A percentile compares a stretch with the other conserved stretches of the same genome.
These are phyloP conservation scores for Gallinago stenura DNA, from an alignment of 2,797 vertebrate genomes.

Conservation along the genomic window DNA sequence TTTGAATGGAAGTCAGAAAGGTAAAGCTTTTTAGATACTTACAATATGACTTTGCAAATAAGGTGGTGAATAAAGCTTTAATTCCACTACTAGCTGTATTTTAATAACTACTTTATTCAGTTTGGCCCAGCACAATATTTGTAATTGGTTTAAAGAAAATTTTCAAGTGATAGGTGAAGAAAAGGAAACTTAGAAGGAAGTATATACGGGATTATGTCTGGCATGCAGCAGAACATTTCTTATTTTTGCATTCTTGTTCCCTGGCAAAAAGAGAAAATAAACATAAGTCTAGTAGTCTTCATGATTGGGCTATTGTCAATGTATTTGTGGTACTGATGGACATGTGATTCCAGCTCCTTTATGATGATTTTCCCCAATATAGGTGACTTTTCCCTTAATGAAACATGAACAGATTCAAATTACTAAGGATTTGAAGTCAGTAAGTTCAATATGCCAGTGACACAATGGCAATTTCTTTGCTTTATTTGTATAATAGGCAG, in stretches of 20 bases:
- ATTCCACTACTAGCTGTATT: background rate
- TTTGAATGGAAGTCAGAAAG: background rate
- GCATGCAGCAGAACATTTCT: background rate
- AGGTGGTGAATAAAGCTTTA: background rate
- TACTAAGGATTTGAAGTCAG: background rate
- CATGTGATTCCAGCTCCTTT: background rate
- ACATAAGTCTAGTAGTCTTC: background rate
- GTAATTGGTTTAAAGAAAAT: background rate
- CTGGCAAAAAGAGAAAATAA: background rate
- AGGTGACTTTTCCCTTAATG: background rate
- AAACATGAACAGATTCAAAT: accelerated
- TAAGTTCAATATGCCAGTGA: background rate
- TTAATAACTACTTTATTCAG: background rate
- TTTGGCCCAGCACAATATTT: background rate
- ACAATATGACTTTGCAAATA: background rate
- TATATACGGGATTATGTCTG: background rate
- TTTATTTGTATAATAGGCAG: background rate
- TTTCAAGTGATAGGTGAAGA: background rate
- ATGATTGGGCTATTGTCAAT: background rate
- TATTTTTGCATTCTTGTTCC: background rate
- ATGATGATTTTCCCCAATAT: background rate
- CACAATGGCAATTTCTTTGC: background rate
- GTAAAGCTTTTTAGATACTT: background rate
- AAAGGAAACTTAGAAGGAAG: background rate
- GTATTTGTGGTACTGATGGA: background rate